Conservation (phyloP, 2,888 invertebrate genomes). For the Coenonympha arcania region DNA sequence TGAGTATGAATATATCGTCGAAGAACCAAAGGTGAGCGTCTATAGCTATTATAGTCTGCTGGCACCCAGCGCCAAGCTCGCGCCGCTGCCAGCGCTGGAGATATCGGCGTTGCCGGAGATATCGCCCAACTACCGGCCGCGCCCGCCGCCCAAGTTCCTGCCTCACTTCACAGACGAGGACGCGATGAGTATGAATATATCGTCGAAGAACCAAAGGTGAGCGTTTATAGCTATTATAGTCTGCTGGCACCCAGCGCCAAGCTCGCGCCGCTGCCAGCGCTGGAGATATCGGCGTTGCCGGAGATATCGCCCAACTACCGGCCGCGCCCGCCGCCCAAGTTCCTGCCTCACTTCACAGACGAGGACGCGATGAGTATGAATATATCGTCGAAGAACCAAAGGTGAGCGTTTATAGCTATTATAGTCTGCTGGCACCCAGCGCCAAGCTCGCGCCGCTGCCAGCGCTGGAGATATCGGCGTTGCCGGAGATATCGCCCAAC, state of each 20-base stretch:
- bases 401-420: conserved; percentile 75
- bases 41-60: too few species aligned
- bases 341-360: conserved; percentile 71
- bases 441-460: conserved; percentile 78
- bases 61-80: conserved; percentile 75
- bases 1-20: conserved; percentile 83
- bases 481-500: conserved; percentile 87
- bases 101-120: conserved; percentile 82
- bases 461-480: conserved; percentile 75
- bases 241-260: conserved; percentile 76
- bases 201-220: conserved; percentile 88
- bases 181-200: conserved; percentile 80
- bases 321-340: conserved; percentile 78
- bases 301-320: conserved; percentile 88
- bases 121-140: conserved; percentile 86
- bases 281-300: conserved; percentile 79
- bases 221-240: too few species aligned
- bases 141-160: conserved; percentile 74
- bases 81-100: conserved; percentile 78
- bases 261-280: conserved; percentile 77
- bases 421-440: conserved; percentile 74
- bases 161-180: conserved; percentile 77
- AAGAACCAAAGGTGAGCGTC: conserved; percentile 82
- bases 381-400: conserved; percentile 88
- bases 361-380: conserved; percentile 81